Evolutionary conservation across 2,113 vertebrate genomes (phyloP).

Genomic region (Leptobrachium leishanense): DNA sequence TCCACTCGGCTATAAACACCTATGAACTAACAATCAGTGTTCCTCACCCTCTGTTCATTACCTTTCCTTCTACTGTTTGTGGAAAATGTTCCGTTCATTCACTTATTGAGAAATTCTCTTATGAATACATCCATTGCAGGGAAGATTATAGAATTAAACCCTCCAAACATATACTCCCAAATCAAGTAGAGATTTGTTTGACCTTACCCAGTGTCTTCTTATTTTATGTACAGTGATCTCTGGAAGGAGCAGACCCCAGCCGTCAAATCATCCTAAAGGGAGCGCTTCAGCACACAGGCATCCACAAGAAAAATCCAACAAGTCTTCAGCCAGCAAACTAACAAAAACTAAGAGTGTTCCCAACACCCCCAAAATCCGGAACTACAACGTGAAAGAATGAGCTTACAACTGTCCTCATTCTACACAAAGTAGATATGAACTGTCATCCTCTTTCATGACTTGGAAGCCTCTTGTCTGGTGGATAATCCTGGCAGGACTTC

Average conservation of each 20-base stretch:
- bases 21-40: no score
- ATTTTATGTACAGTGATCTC: background rate
- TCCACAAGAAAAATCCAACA: conserved; percentile 57
- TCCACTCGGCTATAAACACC: no score
- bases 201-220: background rate
- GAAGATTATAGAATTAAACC: no score
- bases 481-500: background rate
- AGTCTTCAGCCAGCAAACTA: conserved; percentile 21
- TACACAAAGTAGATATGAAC: background rate
- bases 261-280: background rate
- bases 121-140: no score
- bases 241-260: background rate
- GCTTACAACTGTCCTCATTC: background rate
- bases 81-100: no score
- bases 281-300: background rate
- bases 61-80: no score
- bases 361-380: conserved; percentile 68
- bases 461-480: background rate
- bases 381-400: conserved; percentile 87
- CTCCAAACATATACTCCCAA: no score
- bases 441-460: background rate
- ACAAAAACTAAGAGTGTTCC: conserved; percentile 53
- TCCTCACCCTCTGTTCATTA: no score
- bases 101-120: no score
- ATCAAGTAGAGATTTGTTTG: background rate